phyloP scores from a whole-genome alignment of 64 coral and sea anemone genomes.

The Pocillopora verrucosa region DNA sequence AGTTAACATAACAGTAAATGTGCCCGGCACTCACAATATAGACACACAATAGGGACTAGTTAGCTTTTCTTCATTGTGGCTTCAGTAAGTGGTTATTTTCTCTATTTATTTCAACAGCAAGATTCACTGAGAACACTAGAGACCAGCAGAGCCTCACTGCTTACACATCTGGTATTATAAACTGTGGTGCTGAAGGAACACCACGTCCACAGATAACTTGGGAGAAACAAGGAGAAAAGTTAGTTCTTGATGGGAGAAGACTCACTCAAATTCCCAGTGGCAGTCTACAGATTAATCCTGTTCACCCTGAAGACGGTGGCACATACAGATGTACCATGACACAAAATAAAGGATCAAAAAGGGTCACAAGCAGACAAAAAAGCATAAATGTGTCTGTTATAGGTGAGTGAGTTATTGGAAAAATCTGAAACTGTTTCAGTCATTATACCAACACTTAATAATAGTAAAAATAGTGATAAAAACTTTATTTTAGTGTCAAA shows the following conservation, averaged over 20 bases:
- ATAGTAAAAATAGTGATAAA: too few relatives aligned
- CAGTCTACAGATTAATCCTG: not conserved
- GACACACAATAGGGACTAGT: too few relatives aligned
- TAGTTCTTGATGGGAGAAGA: not conserved
- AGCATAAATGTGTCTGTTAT: not conserved
- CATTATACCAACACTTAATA: too few relatives aligned
- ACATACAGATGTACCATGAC: not conserved
- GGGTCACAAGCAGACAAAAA: not conserved
- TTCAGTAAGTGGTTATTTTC: too few relatives aligned
- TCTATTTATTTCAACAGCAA: not conserved
- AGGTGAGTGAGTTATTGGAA: not conserved
- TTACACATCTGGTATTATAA: not conserved
- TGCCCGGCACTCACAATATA: too few relatives aligned
- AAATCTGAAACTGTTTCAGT: too few relatives aligned
- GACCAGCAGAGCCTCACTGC: not conserved
- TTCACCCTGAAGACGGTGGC: not conserved
- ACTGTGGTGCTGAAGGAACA: not conserved
- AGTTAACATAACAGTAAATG: not conserved
- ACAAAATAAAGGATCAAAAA: not conserved
- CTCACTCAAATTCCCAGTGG: not conserved
- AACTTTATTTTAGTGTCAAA: too few relatives aligned
- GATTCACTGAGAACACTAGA: not conserved
- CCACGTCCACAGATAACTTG: not conserved
- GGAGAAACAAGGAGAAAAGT: not conserved
- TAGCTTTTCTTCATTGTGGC: too few relatives aligned